Percentiles rank a stretch among this genome's conserved stretches.
phyloP scores from a whole-genome alignment of 2,888 invertebrate genomes.

The Netelia fuscicornis region DNA sequence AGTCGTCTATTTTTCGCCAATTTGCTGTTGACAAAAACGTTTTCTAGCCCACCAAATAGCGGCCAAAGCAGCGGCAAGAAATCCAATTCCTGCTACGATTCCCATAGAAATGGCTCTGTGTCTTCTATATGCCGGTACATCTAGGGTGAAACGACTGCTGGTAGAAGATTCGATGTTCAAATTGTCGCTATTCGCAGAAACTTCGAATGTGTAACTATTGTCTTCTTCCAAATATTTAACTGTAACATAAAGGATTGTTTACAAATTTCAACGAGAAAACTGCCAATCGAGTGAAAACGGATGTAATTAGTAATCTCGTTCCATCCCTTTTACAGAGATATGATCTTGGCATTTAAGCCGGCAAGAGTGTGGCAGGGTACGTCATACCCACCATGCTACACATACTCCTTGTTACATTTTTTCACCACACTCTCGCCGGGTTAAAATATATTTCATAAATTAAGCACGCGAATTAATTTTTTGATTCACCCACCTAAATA shows the following conservation, averaged over 20 bases:
- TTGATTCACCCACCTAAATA: constrained; percentile 85
- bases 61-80: constrained; percentile 88
- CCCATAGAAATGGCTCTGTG: constrained; percentile 90
- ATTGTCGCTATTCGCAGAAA: constrained; percentile 87
- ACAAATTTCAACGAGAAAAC: too few relatives aligned
- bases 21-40: constrained; percentile 81
- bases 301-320: too few relatives aligned
- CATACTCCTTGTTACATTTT: too few relatives aligned
- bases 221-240: constrained; percentile 91
- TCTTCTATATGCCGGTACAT: constrained; percentile 90
- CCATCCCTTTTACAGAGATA: too few relatives aligned
- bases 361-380: too few relatives aligned
- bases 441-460: too few relatives aligned
- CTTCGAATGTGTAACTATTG: constrained; percentile 90
- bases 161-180: constrained; percentile 87
- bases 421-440: too few relatives aligned
- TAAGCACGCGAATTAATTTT: not conserved
- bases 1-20: constrained; percentile 58
- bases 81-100: constrained; percentile 89
- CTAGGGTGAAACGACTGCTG: constrained; percentile 88
- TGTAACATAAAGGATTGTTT: constrained; percentile 79
- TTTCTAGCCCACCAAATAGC: constrained; percentile 87
- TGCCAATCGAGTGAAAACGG: too few relatives aligned
- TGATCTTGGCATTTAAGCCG: too few relatives aligned
- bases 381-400: too few relatives aligned